These are phyloP conservation scores for Ostrea denselamellosa DNA, from an alignment of 1,140 invertebrate genomes.

Conservation along the genomic window DNA sequence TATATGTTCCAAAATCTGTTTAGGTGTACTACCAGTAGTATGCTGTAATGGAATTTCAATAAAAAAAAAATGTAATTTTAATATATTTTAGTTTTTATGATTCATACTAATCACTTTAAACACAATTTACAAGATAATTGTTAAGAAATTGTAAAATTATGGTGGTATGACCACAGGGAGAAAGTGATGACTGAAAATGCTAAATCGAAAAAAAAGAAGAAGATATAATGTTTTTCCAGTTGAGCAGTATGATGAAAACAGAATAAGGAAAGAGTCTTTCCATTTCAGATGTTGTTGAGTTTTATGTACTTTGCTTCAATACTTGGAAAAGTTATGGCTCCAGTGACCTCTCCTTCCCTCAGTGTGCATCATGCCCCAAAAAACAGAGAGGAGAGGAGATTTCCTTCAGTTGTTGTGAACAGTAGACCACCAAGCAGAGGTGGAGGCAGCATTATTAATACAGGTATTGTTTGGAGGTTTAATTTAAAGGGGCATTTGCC, in stretches of 20 bases:
- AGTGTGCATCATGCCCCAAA: neutral
- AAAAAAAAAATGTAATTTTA: no score
- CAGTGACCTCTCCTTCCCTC: neutral
- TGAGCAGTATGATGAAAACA: neutral
- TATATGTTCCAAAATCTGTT: no score
- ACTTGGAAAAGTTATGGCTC: slow-evolving; percentile 59
- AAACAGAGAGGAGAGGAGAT: neutral
- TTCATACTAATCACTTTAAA: no score
- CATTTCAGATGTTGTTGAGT: slow-evolving; percentile 64
- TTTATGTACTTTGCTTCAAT: slow-evolving; percentile 66
- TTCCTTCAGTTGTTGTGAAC: neutral
- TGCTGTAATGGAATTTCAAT: no score
- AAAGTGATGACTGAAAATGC: no score
- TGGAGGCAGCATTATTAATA: neutral
- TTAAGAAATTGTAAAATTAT: no score
- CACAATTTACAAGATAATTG: no score
- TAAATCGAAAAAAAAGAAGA: no score
- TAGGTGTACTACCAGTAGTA: no score
- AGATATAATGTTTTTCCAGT: neutral
- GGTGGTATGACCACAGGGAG: no score
- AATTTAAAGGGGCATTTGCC: no score
- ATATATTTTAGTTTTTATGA: no score
- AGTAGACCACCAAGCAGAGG: neutral
- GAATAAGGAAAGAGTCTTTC: neutral
- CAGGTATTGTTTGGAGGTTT: neutral